Conservation (phyloP, 30 jellyfish, hydroid and myxozoan genomes). For the Rhopilema esculentum region DNA sequence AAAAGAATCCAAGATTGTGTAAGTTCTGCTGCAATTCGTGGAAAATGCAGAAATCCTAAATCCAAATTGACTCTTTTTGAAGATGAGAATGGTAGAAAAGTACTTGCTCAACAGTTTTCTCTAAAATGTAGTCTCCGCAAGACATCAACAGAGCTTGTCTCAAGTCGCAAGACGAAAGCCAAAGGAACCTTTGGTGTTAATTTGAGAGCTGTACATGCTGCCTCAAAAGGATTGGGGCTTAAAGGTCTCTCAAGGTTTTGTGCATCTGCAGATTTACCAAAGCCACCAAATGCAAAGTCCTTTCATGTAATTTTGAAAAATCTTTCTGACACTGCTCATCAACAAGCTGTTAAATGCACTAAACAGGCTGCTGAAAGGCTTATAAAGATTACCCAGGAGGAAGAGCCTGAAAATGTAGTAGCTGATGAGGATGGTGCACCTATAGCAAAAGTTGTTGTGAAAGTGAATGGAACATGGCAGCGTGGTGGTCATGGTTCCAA, state of each 20-base stretch:
- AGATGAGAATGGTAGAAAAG: not conserved
- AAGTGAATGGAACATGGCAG: too few relatives aligned
- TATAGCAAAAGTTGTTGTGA: not conserved
- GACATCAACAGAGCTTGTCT: not conserved
- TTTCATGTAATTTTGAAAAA: not conserved
- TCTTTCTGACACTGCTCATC: not conserved
- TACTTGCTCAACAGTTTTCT: not conserved
- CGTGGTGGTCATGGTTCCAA: slow-evolving; percentile 22
- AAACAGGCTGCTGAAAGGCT: not conserved
- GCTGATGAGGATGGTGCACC: not conserved
- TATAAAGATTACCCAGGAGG: not conserved
- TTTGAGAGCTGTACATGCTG: slow-evolving; percentile 11
- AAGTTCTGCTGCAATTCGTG: slow-evolving; percentile 6
- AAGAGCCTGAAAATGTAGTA: not conserved
- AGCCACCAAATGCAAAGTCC: not conserved
- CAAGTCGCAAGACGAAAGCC: not conserved
- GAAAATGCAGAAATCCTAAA: not conserved
- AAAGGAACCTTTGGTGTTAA: not conserved
- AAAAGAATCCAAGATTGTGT: not conserved
- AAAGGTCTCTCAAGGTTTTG: not conserved
- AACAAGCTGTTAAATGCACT: not conserved
- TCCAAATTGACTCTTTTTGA: not conserved
- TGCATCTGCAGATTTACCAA: not conserved
- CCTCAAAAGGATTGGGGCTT: slow-evolving; percentile 9
- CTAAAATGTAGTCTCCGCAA: not conserved